Base-by-base conservation (phyloP, 2,888 invertebrate genomes). In the Ophion slaviceki region DNA sequence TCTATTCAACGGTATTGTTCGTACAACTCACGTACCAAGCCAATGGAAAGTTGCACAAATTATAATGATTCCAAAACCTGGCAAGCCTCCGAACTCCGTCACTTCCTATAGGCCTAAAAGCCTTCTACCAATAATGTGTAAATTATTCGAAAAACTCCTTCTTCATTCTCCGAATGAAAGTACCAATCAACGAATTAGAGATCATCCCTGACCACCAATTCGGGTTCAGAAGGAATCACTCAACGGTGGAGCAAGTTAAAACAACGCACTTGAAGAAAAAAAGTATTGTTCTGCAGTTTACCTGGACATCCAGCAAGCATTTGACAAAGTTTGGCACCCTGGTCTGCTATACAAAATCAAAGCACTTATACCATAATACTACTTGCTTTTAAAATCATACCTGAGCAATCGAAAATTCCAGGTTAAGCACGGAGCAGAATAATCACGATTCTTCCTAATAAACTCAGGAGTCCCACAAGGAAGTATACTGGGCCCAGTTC, bases 1-100 rank as follows among this genome's bases (percentile, higher is more conserved):
- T 6, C 59, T 91, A 1, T 88, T 87, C 17, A 92, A 91, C 72
- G 90, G 91, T n/a, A 14, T 88, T n/a, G 8, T 90, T 1, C 78
- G 88, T 83, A 53, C 88, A 36, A 62, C 83, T 1, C 88, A 89
- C 36, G 84, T 91, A 10, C 90, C 90, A 0, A 71, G 32, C 11
- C 71, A 71, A 57, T 71, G 76, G 74, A 20, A 77, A 88, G 57
- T 92, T 90, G 88, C 91, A 90, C 84, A 61, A 77, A 85, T 87
- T 1, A 82, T 84, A 17, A 75, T 87, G 68, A 84, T 90, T 0
- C 87, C 66, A 5, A 90, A 91, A 85, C 88, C 89, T n/a, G 85
- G 87, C 0, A 91, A 90, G 71, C 85, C 84, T 1, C 20, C 53
- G 5, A 47, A 53, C 14, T 5, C 20, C 17, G 5, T 57, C 67